A percentile compares a stretch with the other conserved stretches of the same genome.
Conservation (phyloP, 1,140 invertebrate genomes). For the Teleopsis dalmanni region DNA sequence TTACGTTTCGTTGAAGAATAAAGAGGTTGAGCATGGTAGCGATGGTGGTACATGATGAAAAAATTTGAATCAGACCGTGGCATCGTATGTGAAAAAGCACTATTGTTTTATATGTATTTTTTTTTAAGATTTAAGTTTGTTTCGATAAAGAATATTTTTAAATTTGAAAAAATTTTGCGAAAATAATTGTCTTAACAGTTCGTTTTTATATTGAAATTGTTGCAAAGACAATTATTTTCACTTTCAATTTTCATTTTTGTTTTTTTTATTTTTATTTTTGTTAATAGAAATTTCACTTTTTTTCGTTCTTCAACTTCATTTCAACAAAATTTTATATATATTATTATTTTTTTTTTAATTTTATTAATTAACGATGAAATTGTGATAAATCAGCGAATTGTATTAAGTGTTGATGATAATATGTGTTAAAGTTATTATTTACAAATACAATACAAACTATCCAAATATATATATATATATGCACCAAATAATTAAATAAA, state of each 20-base stretch:
- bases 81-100: slow-evolving; percentile 45
- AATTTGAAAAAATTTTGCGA: no score
- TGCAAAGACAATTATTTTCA: background rate
- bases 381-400: no score
- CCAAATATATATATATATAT: background rate
- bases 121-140: background rate
- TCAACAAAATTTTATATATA: background rate
- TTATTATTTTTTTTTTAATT: background rate
- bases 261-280: background rate
- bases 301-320: slow-evolving; percentile 1
- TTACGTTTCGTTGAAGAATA: no score
- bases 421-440: background rate
- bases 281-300: slow-evolving; percentile 5
- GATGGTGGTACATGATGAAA: slow-evolving; percentile 45
- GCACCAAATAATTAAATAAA: no score
- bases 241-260: background rate
- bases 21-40: slow-evolving; percentile 29
- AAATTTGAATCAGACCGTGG: slow-evolving; percentile 44
- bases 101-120: slow-evolving; percentile 17
- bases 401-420: no score
- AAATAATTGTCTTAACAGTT: background rate
- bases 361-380: slow-evolving; percentile 5
- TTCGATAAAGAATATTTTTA: no score
- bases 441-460: background rate
- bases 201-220: slow-evolving; percentile 3